Percentiles rank a stretch among this genome's conserved stretches.
Conservation (phyloP, 2,113 vertebrate genomes). For the Embiotoca jacksoni region DNA sequence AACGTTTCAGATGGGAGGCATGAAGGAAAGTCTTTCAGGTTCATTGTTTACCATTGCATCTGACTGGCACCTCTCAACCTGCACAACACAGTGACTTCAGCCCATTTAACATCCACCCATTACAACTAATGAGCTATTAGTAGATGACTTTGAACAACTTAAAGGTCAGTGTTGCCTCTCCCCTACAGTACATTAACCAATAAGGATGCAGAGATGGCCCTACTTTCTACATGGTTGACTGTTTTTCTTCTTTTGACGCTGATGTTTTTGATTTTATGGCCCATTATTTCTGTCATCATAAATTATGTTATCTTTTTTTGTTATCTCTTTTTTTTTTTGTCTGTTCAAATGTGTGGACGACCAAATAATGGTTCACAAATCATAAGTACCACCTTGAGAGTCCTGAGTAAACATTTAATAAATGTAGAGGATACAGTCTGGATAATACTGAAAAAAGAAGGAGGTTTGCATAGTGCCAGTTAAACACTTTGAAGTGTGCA, state of each 20-base stretch:
- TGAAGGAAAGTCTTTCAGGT: constrained; percentile 28
- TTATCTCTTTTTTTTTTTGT: constrained; percentile 9
- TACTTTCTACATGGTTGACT: not conserved
- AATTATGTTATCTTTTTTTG: not conserved
- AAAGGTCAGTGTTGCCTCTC: constrained; percentile 34
- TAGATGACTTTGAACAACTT: constrained; percentile 51
- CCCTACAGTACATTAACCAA: constrained; percentile 6
- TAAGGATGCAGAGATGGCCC: constrained; percentile 6
- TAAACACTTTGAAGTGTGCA: constrained; percentile 41
- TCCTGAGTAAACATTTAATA: constrained; percentile 17
- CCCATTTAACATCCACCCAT: constrained; percentile 60
- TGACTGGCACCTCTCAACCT: constrained; percentile 46
- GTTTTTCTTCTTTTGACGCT: not conserved
- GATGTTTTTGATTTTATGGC: not conserved
- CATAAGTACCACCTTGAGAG: constrained; percentile 1
- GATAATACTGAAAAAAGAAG: not conserved
- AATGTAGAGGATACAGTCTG: constrained; percentile 10
- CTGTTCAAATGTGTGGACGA: not conserved
- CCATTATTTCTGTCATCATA: not conserved
- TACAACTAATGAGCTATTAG: constrained; percentile 68
- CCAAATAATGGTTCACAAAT: constrained; percentile 13
- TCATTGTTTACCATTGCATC: constrained; percentile 52
- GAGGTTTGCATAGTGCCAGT: constrained; percentile 16
- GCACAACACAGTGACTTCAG: constrained; percentile 37
- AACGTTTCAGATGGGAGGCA: not conserved